Evolutionary conservation across 1,140 invertebrate species (phyloP), one percentile per base, ranked within the genome.

Genomic region (Rhynchophorus ferrugineus): DNA sequence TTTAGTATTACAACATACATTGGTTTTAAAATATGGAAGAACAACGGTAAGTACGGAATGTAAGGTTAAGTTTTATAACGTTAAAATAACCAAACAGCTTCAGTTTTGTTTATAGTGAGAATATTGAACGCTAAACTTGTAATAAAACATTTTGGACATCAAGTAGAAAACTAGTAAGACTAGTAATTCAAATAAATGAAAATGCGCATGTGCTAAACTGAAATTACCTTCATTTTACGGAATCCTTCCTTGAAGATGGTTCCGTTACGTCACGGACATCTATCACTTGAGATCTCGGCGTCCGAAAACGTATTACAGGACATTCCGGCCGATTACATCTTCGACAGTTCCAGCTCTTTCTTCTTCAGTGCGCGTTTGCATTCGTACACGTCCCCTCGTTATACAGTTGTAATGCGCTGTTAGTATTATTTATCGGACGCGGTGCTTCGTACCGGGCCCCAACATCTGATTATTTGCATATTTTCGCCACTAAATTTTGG

Each of bases 221-320:
- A n/a, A n/a, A 33, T 33, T 33, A 11, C 11, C 24, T n/a, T n/a
- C n/a, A n/a, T n/a, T n/a, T n/a, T 36, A 11, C 11, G 34, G 11
- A 36, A 36, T 5, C 34, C 34, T 13, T 36, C 16, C 34, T 36
- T 36, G 16, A 36, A 36, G 16, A 36, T 36, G 34, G 34, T 36
- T 36, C 34, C 34, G 34, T 36, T 36, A 36, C 11, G 34, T 36
- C 34, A 36, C 34, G 34, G 34, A 36, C 34, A 36, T 36, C 34
- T 36, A 36, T 36, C 34, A 36, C 16, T 36, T 11, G 34, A 11
- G 16, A 36, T 36, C n/a, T n/a, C n/a, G n/a, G n/a, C 24, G 24
- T 33, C 24, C 11, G 5, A 33, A 11, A 33, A 33, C 11, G 11
- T 11, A 33, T 33, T 11, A 33, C 24, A 33, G 24, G 24, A 33